Base-by-base conservation (phyloP, 2,797 vertebrate genomes). In the Xenopus petersii region DNA sequence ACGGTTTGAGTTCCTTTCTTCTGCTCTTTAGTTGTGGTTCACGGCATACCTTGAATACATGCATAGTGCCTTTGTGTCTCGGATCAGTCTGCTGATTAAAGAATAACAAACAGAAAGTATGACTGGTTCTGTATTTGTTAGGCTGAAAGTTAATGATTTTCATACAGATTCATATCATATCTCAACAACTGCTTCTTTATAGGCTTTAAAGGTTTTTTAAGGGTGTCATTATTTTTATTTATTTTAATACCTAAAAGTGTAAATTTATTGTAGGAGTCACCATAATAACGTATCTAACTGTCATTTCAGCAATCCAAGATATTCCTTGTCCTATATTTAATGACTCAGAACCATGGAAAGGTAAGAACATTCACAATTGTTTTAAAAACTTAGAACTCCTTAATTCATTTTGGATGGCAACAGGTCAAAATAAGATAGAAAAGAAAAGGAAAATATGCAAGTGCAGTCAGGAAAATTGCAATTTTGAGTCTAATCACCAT, bases 1-100 rank as follows among this genome's bases (percentile, higher is more conserved):
- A 73, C n/a, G 16, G 54, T 58, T 69, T 73, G 64, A 78, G 65
- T 68, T 67, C 75, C 70, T 78, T 78, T 73, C 70, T 78, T 78
- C 49, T 78, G 64, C 63, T 78, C 75, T 51, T 78, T 10, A 69
- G 75, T 73, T 78, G 75, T 78, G 75, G 71, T 78, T 78, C 70
- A 51, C 56, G 55, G 30, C 71, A 78, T 78, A 78, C 75, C 75
- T 73, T 73, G 36, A 42, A 42, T 42, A 42, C 36, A 42, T 42
- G 36, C 36, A 42, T 42, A 64, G 51, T 69, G 49, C 71, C 66
- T 78, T 68, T 68, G 59, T 78, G 71, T 77, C 51, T 64, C 58
- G 5, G 64, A 68, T 73, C 61, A 75, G 30, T 30, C 58, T 67
- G 64, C 42, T 73, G 75, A 66, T 70, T 76, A 76, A 68, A 78